phyloP scores from a whole-genome alignment of 2,888 invertebrate genomes.

The Congeria kusceri region DNA sequence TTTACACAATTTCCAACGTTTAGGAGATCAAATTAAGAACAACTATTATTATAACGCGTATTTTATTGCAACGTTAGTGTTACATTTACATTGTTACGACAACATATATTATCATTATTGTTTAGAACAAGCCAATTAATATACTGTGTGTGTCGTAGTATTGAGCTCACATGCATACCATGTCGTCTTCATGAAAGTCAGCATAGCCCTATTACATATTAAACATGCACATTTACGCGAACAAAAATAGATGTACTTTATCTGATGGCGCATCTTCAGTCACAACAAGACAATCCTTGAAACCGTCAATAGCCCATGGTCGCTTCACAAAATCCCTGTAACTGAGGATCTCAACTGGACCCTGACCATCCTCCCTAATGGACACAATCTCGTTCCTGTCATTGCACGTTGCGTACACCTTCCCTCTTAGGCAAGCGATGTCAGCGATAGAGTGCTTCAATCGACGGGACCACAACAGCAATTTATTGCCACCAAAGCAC shows the following conservation, averaged over 20 bases:
- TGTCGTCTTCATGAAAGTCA: no score
- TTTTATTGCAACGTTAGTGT: no score
- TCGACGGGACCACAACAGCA: conserved; percentile 54
- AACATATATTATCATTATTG: no score
- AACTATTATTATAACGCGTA: no score
- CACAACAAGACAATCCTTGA: conserved; percentile 62
- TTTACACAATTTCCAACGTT: no score
- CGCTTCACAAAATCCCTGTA: conserved; percentile 14
- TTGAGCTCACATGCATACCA: no score
- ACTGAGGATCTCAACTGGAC: conserved; percentile 22
- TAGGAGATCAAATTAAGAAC: no score
- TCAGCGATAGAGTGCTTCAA: conserved; percentile 42
- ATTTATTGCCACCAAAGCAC: conserved; percentile 35
- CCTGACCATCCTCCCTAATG: conserved; percentile 56
- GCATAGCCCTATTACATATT: no score
- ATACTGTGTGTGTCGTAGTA: no score
- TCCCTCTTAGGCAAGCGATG: conserved; percentile 48
- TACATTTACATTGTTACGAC: no score
- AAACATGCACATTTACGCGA: conserved; percentile 21
- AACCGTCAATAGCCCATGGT: conserved; percentile 58
- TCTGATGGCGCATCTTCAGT: conserved; percentile 61
- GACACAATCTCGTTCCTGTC: conserved; percentile 48
- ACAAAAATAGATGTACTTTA: conserved; percentile 53
- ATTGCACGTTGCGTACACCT: conserved; percentile 47
- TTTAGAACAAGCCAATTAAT: no score